A percentile compares a stretch with the other conserved stretches of the same genome.
Conservation (phyloP, 2,113 vertebrate genomes). For the Tretioscincus oriximinensis region DNA sequence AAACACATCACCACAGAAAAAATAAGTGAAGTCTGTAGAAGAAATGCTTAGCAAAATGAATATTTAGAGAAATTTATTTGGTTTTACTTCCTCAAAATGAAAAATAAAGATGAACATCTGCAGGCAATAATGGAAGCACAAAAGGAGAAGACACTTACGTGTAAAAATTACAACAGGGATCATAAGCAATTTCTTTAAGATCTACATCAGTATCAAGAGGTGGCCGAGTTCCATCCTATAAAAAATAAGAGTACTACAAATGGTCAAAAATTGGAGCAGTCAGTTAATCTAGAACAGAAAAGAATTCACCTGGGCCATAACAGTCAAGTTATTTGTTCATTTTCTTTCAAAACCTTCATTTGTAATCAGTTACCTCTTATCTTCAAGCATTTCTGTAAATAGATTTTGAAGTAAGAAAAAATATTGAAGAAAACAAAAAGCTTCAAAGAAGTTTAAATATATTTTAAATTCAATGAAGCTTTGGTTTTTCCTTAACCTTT, state of each 20-base stretch:
- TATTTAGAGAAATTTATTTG: background rate
- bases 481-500: no score
- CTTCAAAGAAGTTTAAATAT: no score
- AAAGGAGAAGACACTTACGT: conserved; percentile 78
- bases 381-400: background rate
- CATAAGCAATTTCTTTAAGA: conserved; percentile 82
- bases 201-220: conserved; percentile 79
- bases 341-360: background rate
- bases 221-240: conserved; percentile 84
- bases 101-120: background rate
- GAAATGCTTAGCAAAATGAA: background rate
- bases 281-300: background rate
- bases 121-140: background rate
- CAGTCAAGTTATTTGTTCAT: background rate
- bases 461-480: no score
- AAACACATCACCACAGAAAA: background rate
- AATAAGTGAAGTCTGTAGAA: background rate
- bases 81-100: background rate
- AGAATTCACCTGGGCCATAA: background rate
- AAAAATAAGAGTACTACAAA: conserved; percentile 15
- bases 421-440: background rate
- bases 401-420: background rate
- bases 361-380: background rate
- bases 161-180: conserved; percentile 82
- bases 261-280: background rate